Conservation (phyloP, 2,888 invertebrate genomes). For the Drosophila ezoana region DNA sequence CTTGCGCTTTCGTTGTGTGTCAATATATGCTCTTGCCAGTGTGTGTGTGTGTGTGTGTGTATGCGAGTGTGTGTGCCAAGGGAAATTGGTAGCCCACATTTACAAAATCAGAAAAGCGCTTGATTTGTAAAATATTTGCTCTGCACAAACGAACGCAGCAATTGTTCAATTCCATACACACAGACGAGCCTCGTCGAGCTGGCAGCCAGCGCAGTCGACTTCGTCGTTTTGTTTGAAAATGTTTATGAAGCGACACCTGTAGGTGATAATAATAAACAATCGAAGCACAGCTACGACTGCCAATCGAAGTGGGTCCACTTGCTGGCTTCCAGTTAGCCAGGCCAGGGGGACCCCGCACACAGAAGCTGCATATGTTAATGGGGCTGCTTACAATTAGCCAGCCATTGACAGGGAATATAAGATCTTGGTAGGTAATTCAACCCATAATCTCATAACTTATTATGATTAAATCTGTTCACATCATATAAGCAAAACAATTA, state of each 20-base stretch:
- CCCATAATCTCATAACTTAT: too few relatives aligned
- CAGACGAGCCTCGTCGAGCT: slow-evolving; percentile 45
- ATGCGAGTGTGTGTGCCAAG: slow-evolving; percentile 57
- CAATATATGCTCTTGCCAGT: slow-evolving; percentile 56
- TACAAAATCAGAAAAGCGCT: slow-evolving; percentile 81
- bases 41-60: slow-evolving; percentile 18
- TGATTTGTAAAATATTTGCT: slow-evolving; percentile 80
- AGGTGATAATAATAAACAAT: slow-evolving; percentile 81
- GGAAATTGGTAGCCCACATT: slow-evolving; percentile 80
- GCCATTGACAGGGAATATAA: background rate
- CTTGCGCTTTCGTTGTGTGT: slow-evolving; percentile 77
- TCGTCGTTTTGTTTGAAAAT: slow-evolving; percentile 70
- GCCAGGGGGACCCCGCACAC: slow-evolving; percentile 8
- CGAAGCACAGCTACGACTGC: slow-evolving; percentile 65
- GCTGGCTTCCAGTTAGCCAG: background rate
- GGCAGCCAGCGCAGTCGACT: slow-evolving; percentile 30
- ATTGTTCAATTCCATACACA: slow-evolving; percentile 77
- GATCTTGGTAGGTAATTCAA: background rate
- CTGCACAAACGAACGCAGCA: slow-evolving; percentile 78
- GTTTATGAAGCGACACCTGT: slow-evolving; percentile 80
- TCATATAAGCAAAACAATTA: too few relatives aligned
- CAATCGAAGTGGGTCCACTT: slow-evolving; percentile 63
- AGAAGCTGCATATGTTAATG: slow-evolving; percentile 30
- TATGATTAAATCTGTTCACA: too few relatives aligned
- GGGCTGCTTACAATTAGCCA: slow-evolving; percentile 17